Evolutionary conservation across 2,797 vertebrate genomes (phyloP).

Genomic region (Alosa sapidissima): DNA sequence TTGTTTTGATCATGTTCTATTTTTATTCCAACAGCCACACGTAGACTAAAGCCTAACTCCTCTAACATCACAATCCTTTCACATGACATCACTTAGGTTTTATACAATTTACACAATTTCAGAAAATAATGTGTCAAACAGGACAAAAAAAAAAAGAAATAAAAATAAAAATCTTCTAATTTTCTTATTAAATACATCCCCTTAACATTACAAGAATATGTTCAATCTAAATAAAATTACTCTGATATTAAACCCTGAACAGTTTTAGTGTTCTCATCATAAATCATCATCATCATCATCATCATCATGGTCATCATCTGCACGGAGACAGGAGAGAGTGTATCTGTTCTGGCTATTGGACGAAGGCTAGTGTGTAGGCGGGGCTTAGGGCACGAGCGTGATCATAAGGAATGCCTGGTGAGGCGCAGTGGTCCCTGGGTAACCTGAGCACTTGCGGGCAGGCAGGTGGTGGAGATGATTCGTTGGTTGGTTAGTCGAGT

Average conservation of each 20-base stretch:
- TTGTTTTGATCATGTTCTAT: conserved; percentile 55
- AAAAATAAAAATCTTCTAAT: conserved; percentile 54
- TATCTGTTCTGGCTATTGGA: conserved; percentile 36
- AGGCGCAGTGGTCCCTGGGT: conserved; percentile 46
- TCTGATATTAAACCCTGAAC: conserved; percentile 46
- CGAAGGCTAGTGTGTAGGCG: conserved; percentile 24
- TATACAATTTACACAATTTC: conserved; percentile 72
- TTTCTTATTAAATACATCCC: conserved; percentile 61
- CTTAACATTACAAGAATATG: conserved; percentile 51
- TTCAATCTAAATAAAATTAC: conserved; percentile 5
- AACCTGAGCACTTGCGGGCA: conserved; percentile 50
- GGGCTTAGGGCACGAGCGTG: conserved; percentile 5
- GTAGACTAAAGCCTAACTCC: conserved; percentile 59
- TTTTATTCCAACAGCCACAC: conserved; percentile 79
- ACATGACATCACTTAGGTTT: conserved; percentile 58
- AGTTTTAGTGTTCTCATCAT: conserved; percentile 65
- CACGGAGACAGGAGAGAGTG: conserved; percentile 42
- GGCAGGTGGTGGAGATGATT: conserved; percentile 44
- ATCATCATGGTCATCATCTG: conserved; percentile 36
- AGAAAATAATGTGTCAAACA: conserved; percentile 51
- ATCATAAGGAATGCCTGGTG: conserved; percentile 54
- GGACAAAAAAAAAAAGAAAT: conserved; percentile 61
- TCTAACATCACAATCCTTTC: conserved; percentile 61
- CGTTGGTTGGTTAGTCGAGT: background rate
- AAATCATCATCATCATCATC: conserved; percentile 44